These are phyloP conservation scores for Thamnophis elegans DNA, from an alignment of 2,797 vertebrate species.

Conservation along the genomic window DNA sequence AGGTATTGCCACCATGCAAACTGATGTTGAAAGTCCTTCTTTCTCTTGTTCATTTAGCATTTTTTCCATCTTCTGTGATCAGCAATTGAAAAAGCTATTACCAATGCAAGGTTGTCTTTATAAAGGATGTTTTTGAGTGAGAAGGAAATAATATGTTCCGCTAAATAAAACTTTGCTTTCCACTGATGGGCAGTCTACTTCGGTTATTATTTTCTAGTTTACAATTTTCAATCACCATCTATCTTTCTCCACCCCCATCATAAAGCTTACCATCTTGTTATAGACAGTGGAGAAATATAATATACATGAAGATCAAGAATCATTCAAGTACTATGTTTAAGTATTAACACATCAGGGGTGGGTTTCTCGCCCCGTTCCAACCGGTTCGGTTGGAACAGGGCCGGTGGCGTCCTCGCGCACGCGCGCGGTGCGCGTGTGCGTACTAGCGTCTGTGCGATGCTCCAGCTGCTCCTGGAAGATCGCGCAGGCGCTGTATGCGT, in stretches of 20 bases:
- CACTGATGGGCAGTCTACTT: background rate
- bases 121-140: background rate
- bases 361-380: no score
- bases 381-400: no score
- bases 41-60: background rate
- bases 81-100: background rate
- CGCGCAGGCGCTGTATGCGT: no score
- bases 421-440: no score
- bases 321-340: background rate
- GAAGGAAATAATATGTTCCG: background rate
- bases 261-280: background rate
- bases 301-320: background rate
- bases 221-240: background rate
- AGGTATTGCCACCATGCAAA: background rate
- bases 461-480: no score
- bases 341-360: no score
- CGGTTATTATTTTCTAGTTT: background rate
- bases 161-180: background rate
- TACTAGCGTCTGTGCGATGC: no score
- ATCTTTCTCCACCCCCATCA: background rate
- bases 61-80: background rate
- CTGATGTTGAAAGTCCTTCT: background rate
- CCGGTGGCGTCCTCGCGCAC: no score
- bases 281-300: background rate
- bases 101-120: background rate